Evolutionary conservation across 2,113 vertebrate species (phyloP).

Genomic region (Cromileptes altivelis): DNA sequence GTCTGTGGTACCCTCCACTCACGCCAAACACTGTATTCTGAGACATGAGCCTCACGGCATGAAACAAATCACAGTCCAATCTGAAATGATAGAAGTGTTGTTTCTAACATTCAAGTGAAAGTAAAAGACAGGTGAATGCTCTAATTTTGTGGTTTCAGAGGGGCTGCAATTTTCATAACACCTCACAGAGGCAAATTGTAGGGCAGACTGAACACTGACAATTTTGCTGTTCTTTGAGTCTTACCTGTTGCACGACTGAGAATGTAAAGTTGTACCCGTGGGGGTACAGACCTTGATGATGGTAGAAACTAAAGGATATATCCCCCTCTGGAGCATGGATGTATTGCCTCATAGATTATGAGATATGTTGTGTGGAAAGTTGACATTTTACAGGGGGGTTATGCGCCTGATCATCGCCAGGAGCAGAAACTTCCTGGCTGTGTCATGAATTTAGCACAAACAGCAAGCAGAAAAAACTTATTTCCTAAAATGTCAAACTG

Average conservation of each 20-base stretch:
- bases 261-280: not conserved
- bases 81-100: not conserved
- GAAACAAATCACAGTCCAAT: constrained; percentile 16
- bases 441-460: not conserved
- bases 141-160: constrained; percentile 10
- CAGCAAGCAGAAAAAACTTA: not conserved
- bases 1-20: not conserved
- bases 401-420: not conserved
- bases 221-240: not conserved
- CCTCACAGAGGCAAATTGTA: not conserved
- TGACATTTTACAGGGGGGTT: constrained; percentile 1
- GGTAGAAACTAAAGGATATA: not conserved
- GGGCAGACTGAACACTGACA: not conserved
- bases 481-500: not conserved
- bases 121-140: not conserved
- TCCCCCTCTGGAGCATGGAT: not conserved
- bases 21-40: constrained; percentile 18
- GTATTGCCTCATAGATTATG: not conserved
- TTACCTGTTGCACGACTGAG: not conserved
- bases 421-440: not conserved
- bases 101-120: constrained; percentile 8
- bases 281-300: not conserved
- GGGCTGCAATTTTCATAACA: constrained; percentile 23
- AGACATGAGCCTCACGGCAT: not conserved
- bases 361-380: not conserved